Evolutionary conservation across 1,140 invertebrate species (phyloP).

Genomic region (Bombus haemorrhoidalis): DNA sequence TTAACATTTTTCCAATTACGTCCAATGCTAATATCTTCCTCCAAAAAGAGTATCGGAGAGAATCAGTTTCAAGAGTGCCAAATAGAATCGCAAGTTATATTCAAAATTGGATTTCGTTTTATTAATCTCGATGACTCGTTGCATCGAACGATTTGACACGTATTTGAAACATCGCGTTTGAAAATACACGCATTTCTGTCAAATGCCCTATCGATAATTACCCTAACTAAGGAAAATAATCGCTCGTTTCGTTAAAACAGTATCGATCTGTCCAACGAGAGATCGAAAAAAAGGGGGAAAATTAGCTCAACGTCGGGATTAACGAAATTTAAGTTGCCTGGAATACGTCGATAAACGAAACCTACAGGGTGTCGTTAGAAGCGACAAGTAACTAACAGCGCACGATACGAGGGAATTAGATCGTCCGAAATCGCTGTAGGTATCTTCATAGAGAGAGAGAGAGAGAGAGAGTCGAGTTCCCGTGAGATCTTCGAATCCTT

Average conservation of each 20-base stretch:
- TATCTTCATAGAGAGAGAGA: conserved; percentile 47
- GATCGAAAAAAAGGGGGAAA: neutral
- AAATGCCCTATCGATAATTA: too few relatives aligned
- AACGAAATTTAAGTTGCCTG: neutral
- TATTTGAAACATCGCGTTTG: too few relatives aligned
- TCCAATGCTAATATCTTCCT: neutral
- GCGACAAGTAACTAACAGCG: conserved; percentile 37
- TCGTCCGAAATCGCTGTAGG: conserved; percentile 52
- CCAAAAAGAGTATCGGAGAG: neutral
- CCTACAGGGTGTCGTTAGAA: conserved; percentile 23
- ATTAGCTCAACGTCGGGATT: neutral
- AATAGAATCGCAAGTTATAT: neutral
- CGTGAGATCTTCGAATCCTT: conserved; percentile 26
- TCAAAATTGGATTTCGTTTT: neutral
- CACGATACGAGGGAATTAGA: conserved; percentile 59
- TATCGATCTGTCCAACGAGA: too few relatives aligned
- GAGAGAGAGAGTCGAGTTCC: neutral
- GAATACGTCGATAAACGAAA: neutral
- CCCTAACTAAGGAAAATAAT: too few relatives aligned
- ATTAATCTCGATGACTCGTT: neutral
- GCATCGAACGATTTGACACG: neutral
- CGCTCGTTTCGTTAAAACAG: too few relatives aligned
- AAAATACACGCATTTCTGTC: too few relatives aligned
- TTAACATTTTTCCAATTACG: neutral
- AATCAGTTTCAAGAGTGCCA: neutral